A percentile compares a stretch with the other conserved stretches of the same genome.
Evolutionary conservation across 1,140 invertebrate genomes (phyloP).

Genomic region (Cydia splendana): DNA sequence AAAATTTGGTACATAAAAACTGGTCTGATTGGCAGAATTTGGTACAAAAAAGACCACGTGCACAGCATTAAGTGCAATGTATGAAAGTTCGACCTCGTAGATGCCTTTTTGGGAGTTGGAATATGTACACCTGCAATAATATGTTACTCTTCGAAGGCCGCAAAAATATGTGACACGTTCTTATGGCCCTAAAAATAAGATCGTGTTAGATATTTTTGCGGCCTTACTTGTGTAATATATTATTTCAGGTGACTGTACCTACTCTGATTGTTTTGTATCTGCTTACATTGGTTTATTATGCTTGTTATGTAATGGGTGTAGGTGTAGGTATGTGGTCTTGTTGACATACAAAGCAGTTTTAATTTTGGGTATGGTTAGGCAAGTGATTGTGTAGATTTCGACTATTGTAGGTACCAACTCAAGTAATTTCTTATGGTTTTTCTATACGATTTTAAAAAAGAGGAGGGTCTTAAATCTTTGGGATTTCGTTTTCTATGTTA

Average conservation of each 20-base stretch:
- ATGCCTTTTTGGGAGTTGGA: background rate
- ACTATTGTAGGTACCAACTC: too few relatives aligned
- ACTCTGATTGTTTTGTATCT: background rate
- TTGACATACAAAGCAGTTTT: background rate
- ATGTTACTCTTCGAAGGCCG: too few relatives aligned
- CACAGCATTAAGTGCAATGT: background rate
- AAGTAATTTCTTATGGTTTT: too few relatives aligned
- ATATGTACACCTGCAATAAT: background rate
- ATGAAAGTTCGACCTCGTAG: background rate
- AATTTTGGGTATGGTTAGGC: background rate
- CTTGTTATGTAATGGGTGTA: background rate
- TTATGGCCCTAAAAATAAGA: too few relatives aligned
- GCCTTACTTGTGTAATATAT: too few relatives aligned
- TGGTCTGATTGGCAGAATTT: background rate
- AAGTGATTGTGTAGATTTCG: background rate
- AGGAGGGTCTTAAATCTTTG: too few relatives aligned
- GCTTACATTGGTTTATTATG: background rate
- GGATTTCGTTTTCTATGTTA: too few relatives aligned
- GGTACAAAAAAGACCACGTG: background rate
- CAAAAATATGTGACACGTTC: too few relatives aligned
- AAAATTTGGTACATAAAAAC: constrained; percentile 2
- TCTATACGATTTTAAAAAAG: too few relatives aligned
- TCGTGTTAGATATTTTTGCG: too few relatives aligned
- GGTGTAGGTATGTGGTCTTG: background rate
- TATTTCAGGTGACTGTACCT: background rate